Evolutionary conservation across 2,888 invertebrate genomes (phyloP).

Genomic region (Caenorhabditis macrosperma): DNA sequence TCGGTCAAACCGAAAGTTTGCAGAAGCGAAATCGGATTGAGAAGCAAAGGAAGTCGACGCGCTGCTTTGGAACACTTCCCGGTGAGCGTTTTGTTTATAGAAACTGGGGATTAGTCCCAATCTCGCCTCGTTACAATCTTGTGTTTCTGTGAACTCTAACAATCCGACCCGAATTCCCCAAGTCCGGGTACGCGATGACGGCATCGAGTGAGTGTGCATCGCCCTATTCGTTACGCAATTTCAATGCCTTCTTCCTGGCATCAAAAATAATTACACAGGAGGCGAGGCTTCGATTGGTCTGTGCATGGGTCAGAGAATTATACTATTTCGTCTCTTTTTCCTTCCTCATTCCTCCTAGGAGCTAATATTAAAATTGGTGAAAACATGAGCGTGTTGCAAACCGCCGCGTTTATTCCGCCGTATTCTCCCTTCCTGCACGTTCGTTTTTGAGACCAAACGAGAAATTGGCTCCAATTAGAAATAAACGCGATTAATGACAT

Average conservation of each 20-base stretch:
- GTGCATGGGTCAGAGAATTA: constrained; percentile 4
- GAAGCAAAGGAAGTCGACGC: neutral
- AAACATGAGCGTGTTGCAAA: neutral
- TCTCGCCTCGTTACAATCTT: neutral
- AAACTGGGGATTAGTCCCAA: too few relatives aligned
- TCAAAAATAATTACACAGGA: constrained; percentile 16
- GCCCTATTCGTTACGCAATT: constrained; percentile 1
- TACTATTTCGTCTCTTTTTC: neutral
- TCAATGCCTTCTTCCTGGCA: neutral
- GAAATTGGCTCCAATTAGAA: neutral
- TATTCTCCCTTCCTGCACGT: neutral
- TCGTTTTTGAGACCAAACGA: neutral
- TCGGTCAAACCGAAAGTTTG: neutral
- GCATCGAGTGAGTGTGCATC: neutral
- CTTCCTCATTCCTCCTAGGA: neutral
- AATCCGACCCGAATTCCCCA: neutral
- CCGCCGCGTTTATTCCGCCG: too few relatives aligned
- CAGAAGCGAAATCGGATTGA: neutral
- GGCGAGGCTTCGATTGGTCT: neutral
- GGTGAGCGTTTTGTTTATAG: neutral
- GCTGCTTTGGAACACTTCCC: neutral
- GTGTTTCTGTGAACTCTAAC: neutral
- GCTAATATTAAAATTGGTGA: neutral
- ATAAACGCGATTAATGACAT: constrained; percentile 35
- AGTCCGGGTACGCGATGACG: neutral